These are phyloP conservation scores for Megaceryle alcyon DNA, from an alignment of 2,797 vertebrate genomes.

Conservation along the genomic window DNA sequence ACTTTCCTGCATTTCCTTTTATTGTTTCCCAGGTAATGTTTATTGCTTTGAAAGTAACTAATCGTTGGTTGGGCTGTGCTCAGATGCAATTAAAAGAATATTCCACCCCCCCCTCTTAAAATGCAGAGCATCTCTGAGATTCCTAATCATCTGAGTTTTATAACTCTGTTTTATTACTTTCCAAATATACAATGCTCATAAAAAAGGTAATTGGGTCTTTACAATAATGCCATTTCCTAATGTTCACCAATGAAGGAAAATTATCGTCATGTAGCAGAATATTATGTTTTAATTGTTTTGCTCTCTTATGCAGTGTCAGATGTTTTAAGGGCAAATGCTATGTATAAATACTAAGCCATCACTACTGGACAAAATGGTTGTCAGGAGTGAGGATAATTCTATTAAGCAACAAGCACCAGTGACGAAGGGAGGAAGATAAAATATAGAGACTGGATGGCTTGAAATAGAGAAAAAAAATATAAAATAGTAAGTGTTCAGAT, in stretches of 20 bases:
- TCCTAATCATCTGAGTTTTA: conserved; percentile 74
- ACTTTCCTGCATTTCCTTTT: conserved; percentile 67
- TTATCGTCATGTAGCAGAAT: conserved; percentile 56
- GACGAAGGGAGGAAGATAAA: background rate
- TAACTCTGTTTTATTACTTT: conserved; percentile 74
- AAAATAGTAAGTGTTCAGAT: background rate
- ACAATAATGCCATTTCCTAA: conserved; percentile 72
- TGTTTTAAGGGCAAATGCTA: conserved; percentile 33
- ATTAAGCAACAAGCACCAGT: background rate
- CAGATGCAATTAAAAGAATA: conserved; percentile 70
- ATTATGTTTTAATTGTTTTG: conserved; percentile 59
- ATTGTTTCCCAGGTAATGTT: conserved; percentile 76
- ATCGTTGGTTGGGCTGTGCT: conserved; percentile 51
- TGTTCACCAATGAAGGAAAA: conserved; percentile 62
- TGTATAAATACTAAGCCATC: background rate
- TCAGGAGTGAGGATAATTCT: background rate
- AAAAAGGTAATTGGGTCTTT: conserved; percentile 75
- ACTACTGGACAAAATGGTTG: background rate
- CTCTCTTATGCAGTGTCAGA: conserved; percentile 27
- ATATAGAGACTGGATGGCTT: background rate
- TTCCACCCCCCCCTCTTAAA: conserved; percentile 46
- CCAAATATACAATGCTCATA: conserved; percentile 72
- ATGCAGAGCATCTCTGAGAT: conserved; percentile 67
- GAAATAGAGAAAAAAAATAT: background rate
- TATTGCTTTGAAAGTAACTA: conserved; percentile 73